Evolutionary conservation across 2,888 invertebrate species (phyloP), one percentile per base, ranked within the genome.

Genomic region (Gymnoscelis rufifasciata): DNA sequence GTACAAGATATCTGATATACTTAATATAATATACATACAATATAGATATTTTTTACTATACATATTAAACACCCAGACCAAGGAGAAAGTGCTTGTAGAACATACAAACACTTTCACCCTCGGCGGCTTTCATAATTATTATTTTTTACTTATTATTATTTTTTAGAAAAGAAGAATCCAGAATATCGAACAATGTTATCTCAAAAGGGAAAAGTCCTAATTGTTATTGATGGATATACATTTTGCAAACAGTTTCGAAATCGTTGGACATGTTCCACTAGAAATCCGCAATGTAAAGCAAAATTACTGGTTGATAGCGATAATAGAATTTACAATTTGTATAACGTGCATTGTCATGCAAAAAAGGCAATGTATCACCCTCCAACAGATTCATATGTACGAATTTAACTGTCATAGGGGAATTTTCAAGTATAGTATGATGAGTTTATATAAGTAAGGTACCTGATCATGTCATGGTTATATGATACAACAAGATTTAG

Each of bases 151-250:
- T 35, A 23, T 12, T n/a, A n/a, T n/a, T n/a, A n/a, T n/a, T n/a
- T n/a, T n/a, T n/a, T n/a, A n/a, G n/a, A n/a, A n/a, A n/a, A n/a
- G n/a, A n/a, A n/a, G n/a, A n/a, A n/a, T n/a, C 4, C 11, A 13
- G 15, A 38, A 14, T 45, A 14, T 36, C 19, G 8, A 19, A 23
- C 31, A 2, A 38, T 47, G n/a, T 38, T 28, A 14, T 49, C 47
- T 13, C 38, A 29, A 23, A 40, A 26, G 15, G 52, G 52, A 1
- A 43, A 27, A 8, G 15, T 33, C 11, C 33, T 49, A 1, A 41
- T 49, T n/a, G 11, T 49, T 26, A 24, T 52, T 10, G 43, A 49
- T 14, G 46, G 46, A 1, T 49, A 36, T 13, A 48, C 47, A n/a
- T 52, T 45, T 35, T 7, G 26, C n/a, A 10, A 45, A 39, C 14